Evolutionary conservation across 2,888 invertebrate genomes (phyloP).

Genomic region (Xanthorhoe spadicearia): DNA sequence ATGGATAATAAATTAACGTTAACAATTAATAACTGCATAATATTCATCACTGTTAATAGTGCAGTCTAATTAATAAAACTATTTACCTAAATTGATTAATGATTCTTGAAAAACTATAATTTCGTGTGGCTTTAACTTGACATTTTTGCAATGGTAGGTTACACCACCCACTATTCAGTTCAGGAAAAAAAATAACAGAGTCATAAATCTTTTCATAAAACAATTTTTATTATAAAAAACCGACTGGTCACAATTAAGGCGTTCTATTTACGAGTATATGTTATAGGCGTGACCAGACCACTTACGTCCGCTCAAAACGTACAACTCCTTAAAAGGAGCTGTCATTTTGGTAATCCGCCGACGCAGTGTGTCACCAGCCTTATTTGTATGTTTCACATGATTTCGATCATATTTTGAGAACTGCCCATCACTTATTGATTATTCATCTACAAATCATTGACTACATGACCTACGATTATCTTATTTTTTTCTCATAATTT

Average conservation of each 20-base stretch:
- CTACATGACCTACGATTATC: too few species aligned
- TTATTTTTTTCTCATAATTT: too few species aligned
- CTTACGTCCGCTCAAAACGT: slow-evolving; percentile 16
- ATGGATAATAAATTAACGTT: too few species aligned
- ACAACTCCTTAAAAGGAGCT: slow-evolving; percentile 18
- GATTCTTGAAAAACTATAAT: too few species aligned
- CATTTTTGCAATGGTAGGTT: too few species aligned
- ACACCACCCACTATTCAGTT: too few species aligned
- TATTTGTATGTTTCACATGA: slow-evolving; percentile 17
- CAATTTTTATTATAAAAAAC: background rate
- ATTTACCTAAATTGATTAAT: too few species aligned
- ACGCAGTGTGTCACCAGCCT: slow-evolving; percentile 23
- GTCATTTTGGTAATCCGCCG: slow-evolving; percentile 25
- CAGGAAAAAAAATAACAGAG: background rate
- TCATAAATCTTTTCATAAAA: background rate
- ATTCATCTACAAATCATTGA: background rate
- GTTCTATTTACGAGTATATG: slow-evolving; percentile 6
- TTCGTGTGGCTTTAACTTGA: too few species aligned
- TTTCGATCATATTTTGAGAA: slow-evolving; percentile 12
- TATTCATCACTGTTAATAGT: too few species aligned
- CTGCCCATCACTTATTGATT: background rate
- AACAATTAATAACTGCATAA: too few species aligned
- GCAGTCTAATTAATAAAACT: too few species aligned
- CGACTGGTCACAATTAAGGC: background rate
- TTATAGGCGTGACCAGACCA: slow-evolving; percentile 21